Percentiles rank a stretch among this genome's conserved stretches.
Conservation (phyloP, 2,113 vertebrate genomes). For the Excalfactoria chinensis region DNA sequence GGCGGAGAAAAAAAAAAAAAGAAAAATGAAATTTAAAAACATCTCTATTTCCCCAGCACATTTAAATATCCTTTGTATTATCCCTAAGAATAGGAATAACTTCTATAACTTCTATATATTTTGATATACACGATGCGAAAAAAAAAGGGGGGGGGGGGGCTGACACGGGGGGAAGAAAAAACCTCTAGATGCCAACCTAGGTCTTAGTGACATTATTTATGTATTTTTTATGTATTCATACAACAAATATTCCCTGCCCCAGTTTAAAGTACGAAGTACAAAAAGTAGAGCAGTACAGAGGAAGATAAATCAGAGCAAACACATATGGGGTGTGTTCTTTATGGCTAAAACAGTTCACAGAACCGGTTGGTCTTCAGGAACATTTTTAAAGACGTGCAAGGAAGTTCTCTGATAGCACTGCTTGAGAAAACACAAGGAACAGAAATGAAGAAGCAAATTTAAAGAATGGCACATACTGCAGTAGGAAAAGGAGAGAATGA, state of each 20-base stretch:
- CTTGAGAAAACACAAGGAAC: background rate
- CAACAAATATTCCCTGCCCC: constrained; percentile 38
- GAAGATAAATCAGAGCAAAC: constrained; percentile 64
- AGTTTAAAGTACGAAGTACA: constrained; percentile 69
- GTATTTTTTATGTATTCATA: background rate
- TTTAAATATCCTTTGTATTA: background rate
- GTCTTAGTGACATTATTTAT: background rate
- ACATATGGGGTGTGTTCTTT: constrained; percentile 54
- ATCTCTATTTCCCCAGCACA: background rate
- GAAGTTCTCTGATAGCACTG: background rate
- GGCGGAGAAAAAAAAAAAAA: background rate
- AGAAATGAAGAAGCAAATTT: background rate
- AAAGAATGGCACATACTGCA: background rate
- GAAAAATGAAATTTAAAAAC: background rate
- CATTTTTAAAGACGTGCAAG: background rate
- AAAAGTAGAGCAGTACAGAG: background rate
- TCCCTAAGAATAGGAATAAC: background rate
- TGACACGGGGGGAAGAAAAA: too few species aligned
- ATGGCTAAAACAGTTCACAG: constrained; percentile 15
- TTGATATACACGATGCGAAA: background rate
- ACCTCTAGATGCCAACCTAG: background rate
- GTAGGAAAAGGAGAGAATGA: background rate
- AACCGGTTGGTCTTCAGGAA: constrained; percentile 2
- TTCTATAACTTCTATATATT: background rate
- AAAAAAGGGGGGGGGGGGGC: too few species aligned